A percentile compares a stretch with the other conserved stretches of the same genome.
Evolutionary conservation across 2,888 invertebrate species (phyloP).

Genomic region (Mythimna albipuncta): DNA sequence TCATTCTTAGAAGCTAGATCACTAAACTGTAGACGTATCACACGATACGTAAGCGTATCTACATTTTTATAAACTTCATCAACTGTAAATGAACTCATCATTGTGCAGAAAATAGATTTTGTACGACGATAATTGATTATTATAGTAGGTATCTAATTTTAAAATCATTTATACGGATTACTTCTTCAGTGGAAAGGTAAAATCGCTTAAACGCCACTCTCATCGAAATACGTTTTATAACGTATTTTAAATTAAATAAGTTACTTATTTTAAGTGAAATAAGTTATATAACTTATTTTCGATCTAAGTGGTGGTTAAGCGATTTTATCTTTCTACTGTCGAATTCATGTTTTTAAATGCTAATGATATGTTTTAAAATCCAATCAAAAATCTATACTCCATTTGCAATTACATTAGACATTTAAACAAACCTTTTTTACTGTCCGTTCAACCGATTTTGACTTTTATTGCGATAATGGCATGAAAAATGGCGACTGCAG

Average conservation of each 20-base stretch:
- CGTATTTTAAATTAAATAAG: no score
- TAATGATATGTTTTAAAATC: not conserved
- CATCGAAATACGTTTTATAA: no score
- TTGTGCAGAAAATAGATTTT: conserved; percentile 42
- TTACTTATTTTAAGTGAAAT: no score
- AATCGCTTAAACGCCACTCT: no score
- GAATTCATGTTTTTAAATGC: not conserved
- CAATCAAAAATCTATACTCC: not conserved
- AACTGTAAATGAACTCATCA: conserved; percentile 6
- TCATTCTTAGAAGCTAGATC: conserved; percentile 50
- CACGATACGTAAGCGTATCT: conserved; percentile 4
- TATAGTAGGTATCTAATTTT: not conserved
- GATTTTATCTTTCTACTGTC: no score
- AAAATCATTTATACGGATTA: not conserved
- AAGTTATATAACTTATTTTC: no score
- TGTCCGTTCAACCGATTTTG: no score
- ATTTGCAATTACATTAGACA: no score
- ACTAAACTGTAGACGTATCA: conserved; percentile 40
- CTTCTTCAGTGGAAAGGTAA: not conserved
- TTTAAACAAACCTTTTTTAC: no score
- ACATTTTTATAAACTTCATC: conserved; percentile 34
- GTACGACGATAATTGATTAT: conserved; percentile 14
- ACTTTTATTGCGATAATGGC: no score
- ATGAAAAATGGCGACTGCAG: no score
- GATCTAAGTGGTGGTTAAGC: no score